Evolutionary conservation across 2,113 vertebrate genomes (phyloP).

Genomic region (Phylloscopus trochilus): DNA sequence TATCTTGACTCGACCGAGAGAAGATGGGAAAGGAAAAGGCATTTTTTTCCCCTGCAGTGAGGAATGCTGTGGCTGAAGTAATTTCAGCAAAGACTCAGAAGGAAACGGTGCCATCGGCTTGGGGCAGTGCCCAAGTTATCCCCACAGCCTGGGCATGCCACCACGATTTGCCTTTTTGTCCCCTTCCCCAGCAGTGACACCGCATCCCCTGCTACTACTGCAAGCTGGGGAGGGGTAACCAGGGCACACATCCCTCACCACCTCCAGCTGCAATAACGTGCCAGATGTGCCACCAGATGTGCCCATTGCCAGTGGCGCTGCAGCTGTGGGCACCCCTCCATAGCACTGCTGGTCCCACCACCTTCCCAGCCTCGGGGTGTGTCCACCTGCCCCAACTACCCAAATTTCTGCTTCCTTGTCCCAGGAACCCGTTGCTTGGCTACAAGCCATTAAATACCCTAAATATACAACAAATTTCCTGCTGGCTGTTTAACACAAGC

Average conservation of each 20-base stretch:
- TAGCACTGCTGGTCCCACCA: background rate
- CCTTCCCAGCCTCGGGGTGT: background rate
- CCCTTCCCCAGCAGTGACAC: background rate
- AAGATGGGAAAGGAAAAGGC: slow-evolving; percentile 70
- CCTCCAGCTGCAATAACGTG: background rate
- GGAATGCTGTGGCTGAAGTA: slow-evolving; percentile 22
- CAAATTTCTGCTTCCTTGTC: background rate
- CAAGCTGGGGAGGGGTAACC: too few species aligned
- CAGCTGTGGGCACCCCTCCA: background rate
- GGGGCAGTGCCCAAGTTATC: background rate
- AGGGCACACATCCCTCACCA: rapidly evolving
- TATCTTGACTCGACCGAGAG: slow-evolving; percentile 73
- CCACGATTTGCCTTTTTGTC: background rate
- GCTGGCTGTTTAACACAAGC: rapidly evolving
- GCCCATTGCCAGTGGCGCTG: background rate
- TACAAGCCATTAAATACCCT: background rate
- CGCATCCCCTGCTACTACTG: rapidly evolving
- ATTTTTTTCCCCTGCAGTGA: slow-evolving; percentile 39
- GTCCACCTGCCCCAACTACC: background rate
- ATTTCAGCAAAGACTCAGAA: background rate
- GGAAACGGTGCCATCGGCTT: background rate
- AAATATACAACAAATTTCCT: background rate
- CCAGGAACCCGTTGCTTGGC: rapidly evolving
- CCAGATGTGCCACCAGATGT: slow-evolving; percentile 18
- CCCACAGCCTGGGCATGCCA: background rate